Evolutionary conservation across 1,140 invertebrate species (phyloP).

Genomic region (Apocrypta bakeri): DNA sequence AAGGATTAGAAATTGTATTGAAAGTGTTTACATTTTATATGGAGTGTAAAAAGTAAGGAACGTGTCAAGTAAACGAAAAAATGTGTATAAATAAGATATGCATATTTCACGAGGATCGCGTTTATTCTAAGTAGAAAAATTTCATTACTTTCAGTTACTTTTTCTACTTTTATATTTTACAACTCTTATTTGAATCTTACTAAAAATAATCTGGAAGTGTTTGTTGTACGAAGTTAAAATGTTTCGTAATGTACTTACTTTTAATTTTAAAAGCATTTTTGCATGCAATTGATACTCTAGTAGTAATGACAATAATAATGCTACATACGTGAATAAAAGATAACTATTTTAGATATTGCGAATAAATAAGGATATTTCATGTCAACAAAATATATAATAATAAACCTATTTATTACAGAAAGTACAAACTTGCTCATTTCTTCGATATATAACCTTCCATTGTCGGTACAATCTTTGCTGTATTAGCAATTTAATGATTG

Average conservation of each 20-base stretch:
- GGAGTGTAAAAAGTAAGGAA: slow-evolving; percentile 30
- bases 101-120: not conserved
- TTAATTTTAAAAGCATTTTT: slow-evolving; percentile 3
- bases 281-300: not conserved
- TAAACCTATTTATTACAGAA: slow-evolving; percentile 46
- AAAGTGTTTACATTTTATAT: slow-evolving; percentile 15
- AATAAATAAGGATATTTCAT: slow-evolving; percentile 39
- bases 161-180: slow-evolving; percentile 24
- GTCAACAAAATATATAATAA: slow-evolving; percentile 27
- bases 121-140: not conserved
- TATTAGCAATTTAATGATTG: not conserved
- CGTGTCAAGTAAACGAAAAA: not conserved
- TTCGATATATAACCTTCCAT: not conserved
- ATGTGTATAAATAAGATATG: not conserved
- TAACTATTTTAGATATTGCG: not conserved
- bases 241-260: slow-evolving; percentile 17
- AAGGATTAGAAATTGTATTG: too few species aligned
- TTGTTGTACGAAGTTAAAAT: slow-evolving; percentile 31
- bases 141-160: slow-evolving; percentile 14
- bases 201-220: slow-evolving; percentile 15
- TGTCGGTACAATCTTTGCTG: too few species aligned
- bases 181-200: not conserved
- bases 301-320: not conserved
- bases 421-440: slow-evolving; percentile 34
- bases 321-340: not conserved